Conservation (phyloP, 2,797 vertebrate genomes). For the Nyctibius grandis region DNA sequence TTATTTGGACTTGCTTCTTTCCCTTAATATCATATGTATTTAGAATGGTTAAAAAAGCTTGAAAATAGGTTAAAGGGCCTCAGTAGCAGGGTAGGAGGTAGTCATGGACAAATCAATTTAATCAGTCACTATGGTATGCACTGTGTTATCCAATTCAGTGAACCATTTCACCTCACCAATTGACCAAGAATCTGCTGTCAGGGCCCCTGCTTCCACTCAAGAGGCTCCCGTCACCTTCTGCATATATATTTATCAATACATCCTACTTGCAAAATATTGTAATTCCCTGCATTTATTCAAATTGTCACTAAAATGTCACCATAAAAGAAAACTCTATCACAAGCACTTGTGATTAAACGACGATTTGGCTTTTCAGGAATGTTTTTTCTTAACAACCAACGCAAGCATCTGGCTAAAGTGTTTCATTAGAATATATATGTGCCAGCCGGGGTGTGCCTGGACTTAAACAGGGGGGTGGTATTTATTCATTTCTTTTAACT, state of each 20-base stretch:
- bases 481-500: conserved; percentile 58
- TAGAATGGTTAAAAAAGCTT: not conserved
- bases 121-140: conserved; percentile 61
- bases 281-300: not conserved
- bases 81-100: conserved; percentile 15
- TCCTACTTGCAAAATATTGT: not conserved
- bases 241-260: not conserved
- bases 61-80: conserved; percentile 49
- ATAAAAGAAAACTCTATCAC: not conserved
- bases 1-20: conserved; percentile 10
- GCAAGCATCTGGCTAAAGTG: conserved; percentile 6
- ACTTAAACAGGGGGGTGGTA: conserved; percentile 30
- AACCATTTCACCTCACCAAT: conserved; percentile 56
- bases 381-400: not conserved
- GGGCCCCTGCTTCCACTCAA: conserved; percentile 28
- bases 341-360: not conserved
- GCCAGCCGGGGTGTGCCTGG: not conserved
- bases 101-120: conserved; percentile 54
- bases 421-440: conserved; percentile 20
- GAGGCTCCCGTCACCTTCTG: not conserved
- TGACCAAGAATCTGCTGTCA: conserved; percentile 55
- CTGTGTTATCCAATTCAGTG: conserved; percentile 65
- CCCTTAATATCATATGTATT: not conserved
- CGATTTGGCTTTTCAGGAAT: conserved; percentile 6
- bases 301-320: not conserved